Conservation (phyloP, 1,140 invertebrate genomes). For the Phthorimaea operculella region DNA sequence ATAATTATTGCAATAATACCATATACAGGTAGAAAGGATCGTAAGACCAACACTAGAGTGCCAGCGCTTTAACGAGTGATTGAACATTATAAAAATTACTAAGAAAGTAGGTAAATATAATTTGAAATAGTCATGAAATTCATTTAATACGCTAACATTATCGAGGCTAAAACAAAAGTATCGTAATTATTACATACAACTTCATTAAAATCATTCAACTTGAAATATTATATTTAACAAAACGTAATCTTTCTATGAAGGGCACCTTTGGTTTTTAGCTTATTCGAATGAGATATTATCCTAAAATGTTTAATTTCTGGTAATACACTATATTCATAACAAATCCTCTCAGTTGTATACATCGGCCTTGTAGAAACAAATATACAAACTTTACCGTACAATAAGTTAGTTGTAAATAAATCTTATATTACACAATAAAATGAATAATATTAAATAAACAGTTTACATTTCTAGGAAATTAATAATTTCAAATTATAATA, state of each 20-base stretch:
- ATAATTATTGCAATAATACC: constrained; percentile 55
- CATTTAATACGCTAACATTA: constrained; percentile 64
- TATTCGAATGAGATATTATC: constrained; percentile 66
- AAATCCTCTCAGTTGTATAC: constrained; percentile 57
- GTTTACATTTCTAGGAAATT: constrained; percentile 42
- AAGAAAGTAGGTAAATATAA: constrained; percentile 67
- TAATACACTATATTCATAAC: constrained; percentile 60
- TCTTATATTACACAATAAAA: constrained; percentile 59
- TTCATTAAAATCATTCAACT: constrained; percentile 66
- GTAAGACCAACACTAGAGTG: constrained; percentile 64
- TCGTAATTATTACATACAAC: constrained; percentile 64
- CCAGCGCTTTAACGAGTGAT: constrained; percentile 66
- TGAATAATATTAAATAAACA: constrained; percentile 55
- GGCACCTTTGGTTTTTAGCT: constrained; percentile 71
- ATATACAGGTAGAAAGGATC: constrained; percentile 54
- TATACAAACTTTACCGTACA: constrained; percentile 47
- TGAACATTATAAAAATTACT: constrained; percentile 64
- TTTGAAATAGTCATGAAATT: constrained; percentile 66
- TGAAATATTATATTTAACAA: constrained; percentile 67
- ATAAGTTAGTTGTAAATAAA: constrained; percentile 67
- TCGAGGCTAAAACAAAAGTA: constrained; percentile 65
- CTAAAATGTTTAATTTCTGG: constrained; percentile 64
- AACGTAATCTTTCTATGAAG: constrained; percentile 69
- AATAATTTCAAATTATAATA: constrained; percentile 55
- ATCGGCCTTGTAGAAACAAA: constrained; percentile 57